Evolutionary conservation across 2,888 invertebrate genomes (phyloP), one percentile per base, ranked within the genome.

Genomic region (Eupithecia pulchellata): DNA sequence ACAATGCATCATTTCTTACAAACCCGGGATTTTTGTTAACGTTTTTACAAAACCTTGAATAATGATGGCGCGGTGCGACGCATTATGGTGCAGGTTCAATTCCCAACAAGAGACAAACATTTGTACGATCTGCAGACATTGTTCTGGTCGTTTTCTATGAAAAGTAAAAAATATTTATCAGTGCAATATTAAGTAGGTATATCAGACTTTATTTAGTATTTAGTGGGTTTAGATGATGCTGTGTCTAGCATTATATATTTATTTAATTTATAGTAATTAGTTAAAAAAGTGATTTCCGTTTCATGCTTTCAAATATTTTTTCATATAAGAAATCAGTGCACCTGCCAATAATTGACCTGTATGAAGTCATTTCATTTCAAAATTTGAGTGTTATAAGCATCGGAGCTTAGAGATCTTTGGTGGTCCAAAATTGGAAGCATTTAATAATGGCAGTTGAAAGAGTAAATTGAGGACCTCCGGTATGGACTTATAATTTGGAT

Each of bases 371-470:
- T 67, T 58, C n/a, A 20, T 62, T 66, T 57, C 58, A 58, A 36
- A 65, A 17, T 42, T 58, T 39, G 30, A 27, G 34, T 36, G 34
- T 62, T 69, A 58, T 61, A 30, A 52, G 64, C 27, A 55, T 57
- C 65, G 55, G 64, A 69, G 66, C 78, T 81, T 80, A 79, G 77
- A 75, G 77, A 75, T 80, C 77, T 13, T 81, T 77, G 89, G 89
- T 88, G 89, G 89, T 82, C 88, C 79, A 63, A 72, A 74, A 80
- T 78, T 84, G 81, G 76, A 79, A 77, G 74, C 78, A 79, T 82
- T 84, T 89, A 89, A 89, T 89, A 87, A 87, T 84, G 81, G 85
- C 83, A 86, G 89, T 89, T 88, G 86, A 76, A 77, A 80, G 73
- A 69, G 57, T 78, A 83, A 89, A 89, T 87, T 86, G 83, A 77